phyloP scores from a whole-genome alignment of 2,113 vertebrate species.

The Poicephalus gulielmi region DNA sequence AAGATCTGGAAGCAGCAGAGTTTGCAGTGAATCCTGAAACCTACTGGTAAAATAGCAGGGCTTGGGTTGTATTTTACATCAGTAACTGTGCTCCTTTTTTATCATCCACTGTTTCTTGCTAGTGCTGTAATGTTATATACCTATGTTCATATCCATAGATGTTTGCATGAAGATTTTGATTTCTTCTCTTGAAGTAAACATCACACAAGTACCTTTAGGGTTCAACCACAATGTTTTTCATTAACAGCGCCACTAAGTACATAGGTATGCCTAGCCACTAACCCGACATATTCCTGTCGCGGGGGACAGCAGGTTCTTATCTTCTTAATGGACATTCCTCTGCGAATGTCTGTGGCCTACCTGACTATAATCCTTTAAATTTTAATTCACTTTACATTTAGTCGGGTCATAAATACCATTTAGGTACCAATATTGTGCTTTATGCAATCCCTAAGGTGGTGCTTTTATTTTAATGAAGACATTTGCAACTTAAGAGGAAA shows the following conservation, averaged over 20 bases:
- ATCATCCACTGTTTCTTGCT: not conserved
- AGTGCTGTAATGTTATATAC: not conserved
- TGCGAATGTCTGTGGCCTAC: slow-evolving; percentile 90
- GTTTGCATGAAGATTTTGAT: slow-evolving; percentile 53
- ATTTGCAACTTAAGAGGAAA: slow-evolving; percentile 95
- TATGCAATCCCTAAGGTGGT: slow-evolving; percentile 90
- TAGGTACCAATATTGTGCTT: slow-evolving; percentile 92
- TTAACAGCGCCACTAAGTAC: slow-evolving; percentile 72
- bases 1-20: not conserved
- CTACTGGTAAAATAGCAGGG: not conserved
- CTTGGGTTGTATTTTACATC: not conserved
- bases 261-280: slow-evolving; percentile 73
- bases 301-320: slow-evolving; percentile 86
- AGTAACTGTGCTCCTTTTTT: not conserved
- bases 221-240: slow-evolving; percentile 69
- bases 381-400: slow-evolving; percentile 99
- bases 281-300: slow-evolving; percentile 73
- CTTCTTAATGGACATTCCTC: slow-evolving; percentile 93
- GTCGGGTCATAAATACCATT: slow-evolving; percentile 97
- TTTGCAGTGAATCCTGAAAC: not conserved
- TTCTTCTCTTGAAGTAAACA: slow-evolving; percentile 70
- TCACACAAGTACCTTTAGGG: slow-evolving; percentile 15
- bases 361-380: slow-evolving; percentile 98
- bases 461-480: slow-evolving; percentile 99
- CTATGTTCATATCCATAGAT: not conserved